These are phyloP conservation scores for Cerastoderma edule DNA, from an alignment of 2,888 invertebrate species.

Conservation along the genomic window DNA sequence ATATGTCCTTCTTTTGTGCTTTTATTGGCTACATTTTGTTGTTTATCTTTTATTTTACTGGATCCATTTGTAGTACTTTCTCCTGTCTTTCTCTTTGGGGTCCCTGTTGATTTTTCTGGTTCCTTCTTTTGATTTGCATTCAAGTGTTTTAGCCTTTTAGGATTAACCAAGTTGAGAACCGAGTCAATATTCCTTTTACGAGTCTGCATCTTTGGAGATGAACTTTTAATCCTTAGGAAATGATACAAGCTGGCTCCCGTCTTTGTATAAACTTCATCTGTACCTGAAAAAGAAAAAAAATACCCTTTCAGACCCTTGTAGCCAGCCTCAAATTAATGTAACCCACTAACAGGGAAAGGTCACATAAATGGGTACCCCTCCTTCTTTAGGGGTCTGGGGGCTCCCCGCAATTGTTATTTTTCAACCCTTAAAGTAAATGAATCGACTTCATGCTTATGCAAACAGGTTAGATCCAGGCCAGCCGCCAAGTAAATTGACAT, in stretches of 20 bases:
- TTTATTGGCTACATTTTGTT: background rate
- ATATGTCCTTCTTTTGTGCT: background rate
- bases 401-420: too few species aligned
- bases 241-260: background rate
- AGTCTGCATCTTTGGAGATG: slow-evolving; percentile 11
- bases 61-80: background rate
- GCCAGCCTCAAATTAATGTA: background rate
- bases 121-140: background rate
- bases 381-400: background rate
- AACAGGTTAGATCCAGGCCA: too few species aligned
- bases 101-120: background rate
- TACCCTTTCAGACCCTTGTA: background rate
- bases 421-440: too few species aligned
- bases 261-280: background rate
- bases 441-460: too few species aligned
- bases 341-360: background rate
- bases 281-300: background rate
- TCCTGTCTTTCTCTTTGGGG: background rate
- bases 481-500: too few species aligned
- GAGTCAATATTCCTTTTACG: slow-evolving; percentile 20
- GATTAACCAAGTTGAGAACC: slow-evolving; percentile 10
- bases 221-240: background rate
- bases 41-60: background rate
- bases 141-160: slow-evolving; percentile 1
- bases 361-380: background rate